Percentiles rank a stretch among this genome's conserved stretches.
Conservation (phyloP, 2,888 invertebrate genomes). For the Leptinotarsa rubiginosa region DNA sequence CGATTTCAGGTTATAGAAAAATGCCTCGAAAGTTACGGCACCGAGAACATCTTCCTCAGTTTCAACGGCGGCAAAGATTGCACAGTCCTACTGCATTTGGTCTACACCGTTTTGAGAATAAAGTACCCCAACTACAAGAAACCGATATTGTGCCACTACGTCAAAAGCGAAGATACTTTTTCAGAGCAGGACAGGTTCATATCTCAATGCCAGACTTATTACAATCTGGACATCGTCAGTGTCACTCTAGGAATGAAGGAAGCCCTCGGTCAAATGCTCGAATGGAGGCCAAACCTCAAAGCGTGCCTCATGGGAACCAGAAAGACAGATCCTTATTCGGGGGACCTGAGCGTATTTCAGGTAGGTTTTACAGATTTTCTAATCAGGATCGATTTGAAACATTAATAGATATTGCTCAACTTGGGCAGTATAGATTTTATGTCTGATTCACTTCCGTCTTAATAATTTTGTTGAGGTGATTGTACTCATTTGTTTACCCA, state of each 20-base stretch:
- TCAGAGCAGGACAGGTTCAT: constrained; percentile 90
- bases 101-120: constrained; percentile 67
- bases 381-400: background rate
- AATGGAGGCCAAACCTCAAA: constrained; percentile 73
- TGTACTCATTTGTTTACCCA: background rate
- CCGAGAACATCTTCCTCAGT: constrained; percentile 85
- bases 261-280: constrained; percentile 75
- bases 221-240: constrained; percentile 78
- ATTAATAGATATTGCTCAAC: no score
- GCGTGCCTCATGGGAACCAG: constrained; percentile 94
- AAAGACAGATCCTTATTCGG: constrained; percentile 85
- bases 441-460: no score
- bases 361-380: constrained; percentile 62
- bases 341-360: constrained; percentile 76
- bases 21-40: constrained; percentile 73
- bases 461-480: no score
- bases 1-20: constrained; percentile 72
- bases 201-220: constrained; percentile 75
- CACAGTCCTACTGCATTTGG: constrained; percentile 86
- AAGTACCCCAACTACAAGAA: constrained; percentile 57
- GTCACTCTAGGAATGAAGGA: constrained; percentile 78
- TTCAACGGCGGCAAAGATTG: constrained; percentile 99
- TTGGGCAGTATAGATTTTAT: no score
- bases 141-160: constrained; percentile 79
- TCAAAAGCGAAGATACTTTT: constrained; percentile 84